A percentile compares a stretch with the other conserved stretches of the same genome.
phyloP scores from a whole-genome alignment of 1,140 invertebrate genomes.

The Elymnias hypermnestra region DNA sequence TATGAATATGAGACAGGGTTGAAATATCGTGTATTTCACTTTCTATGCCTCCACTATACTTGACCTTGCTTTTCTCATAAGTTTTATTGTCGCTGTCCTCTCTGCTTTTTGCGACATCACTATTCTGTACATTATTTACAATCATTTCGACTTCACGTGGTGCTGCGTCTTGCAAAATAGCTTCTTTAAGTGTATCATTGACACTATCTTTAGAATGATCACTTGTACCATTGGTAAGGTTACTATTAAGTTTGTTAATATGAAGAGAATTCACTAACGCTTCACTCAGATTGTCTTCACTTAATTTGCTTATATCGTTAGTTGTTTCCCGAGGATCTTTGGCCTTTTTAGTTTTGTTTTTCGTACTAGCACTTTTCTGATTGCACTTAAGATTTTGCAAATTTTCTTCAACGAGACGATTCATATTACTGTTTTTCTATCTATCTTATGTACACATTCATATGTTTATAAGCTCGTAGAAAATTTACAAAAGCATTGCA shows the following conservation, averaged over 20 bases:
- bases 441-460: slow-evolving; percentile 69
- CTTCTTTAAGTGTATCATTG: slow-evolving; percentile 28
- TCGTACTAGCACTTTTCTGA: slow-evolving; percentile 53
- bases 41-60: slow-evolving; percentile 13
- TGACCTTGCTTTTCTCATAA: slow-evolving; percentile 11
- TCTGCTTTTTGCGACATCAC: slow-evolving; percentile 27
- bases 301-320: slow-evolving; percentile 53
- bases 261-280: slow-evolving; percentile 60
- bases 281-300: slow-evolving; percentile 54
- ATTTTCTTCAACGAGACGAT: slow-evolving; percentile 57
- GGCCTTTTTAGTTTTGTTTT: slow-evolving; percentile 71
- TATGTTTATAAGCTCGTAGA: slow-evolving; percentile 51
- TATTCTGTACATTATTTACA: slow-evolving; percentile 71
- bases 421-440: slow-evolving; percentile 58
- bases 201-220: slow-evolving; percentile 49
- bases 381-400: slow-evolving; percentile 57
- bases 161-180: slow-evolving; percentile 34
- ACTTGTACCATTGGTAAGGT: slow-evolving; percentile 67
- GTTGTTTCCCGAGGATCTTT: slow-evolving; percentile 62
- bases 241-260: slow-evolving; percentile 63
- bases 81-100: slow-evolving; percentile 26
- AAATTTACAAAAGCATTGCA: slow-evolving; percentile 46
- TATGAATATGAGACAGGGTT: slow-evolving; percentile 20
- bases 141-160: slow-evolving; percentile 35
- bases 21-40: slow-evolving; percentile 21